These are phyloP conservation scores for Polymixis flavicincta DNA, from an alignment of 2,888 invertebrate species.

Conservation along the genomic window DNA sequence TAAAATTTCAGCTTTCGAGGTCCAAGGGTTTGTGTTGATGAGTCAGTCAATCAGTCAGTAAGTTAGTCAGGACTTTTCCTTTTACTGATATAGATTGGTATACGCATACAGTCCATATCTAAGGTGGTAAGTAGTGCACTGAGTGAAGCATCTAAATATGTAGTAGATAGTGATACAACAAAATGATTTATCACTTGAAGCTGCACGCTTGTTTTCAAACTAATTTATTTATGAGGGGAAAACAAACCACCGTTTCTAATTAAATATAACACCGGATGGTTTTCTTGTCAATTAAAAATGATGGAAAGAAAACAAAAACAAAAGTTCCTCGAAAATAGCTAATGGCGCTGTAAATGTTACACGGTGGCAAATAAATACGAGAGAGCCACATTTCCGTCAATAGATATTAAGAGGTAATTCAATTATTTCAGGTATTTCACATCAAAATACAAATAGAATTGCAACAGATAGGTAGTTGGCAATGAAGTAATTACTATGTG, in stretches of 20 bases:
- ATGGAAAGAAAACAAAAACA: constrained; percentile 24
- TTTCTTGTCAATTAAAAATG: constrained; percentile 37
- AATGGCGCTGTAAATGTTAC: neutral
- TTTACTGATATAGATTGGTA: too few relatives aligned
- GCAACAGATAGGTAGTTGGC: constrained; percentile 29
- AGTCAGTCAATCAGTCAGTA: too few relatives aligned
- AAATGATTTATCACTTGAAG: constrained; percentile 48
- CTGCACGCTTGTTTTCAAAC: constrained; percentile 32
- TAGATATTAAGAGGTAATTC: too few relatives aligned
- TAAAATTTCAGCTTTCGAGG: too few relatives aligned
- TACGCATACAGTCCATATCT: constrained; percentile 13
- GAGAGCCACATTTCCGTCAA: neutral
- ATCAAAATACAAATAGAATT: neutral
- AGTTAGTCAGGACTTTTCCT: too few relatives aligned
- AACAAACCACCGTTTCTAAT: constrained; percentile 7
- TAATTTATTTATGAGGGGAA: constrained; percentile 32
- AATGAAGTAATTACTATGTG: constrained; percentile 47
- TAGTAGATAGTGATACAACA: constrained; percentile 13
- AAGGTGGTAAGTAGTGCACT: constrained; percentile 27
- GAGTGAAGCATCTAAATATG: constrained; percentile 17
- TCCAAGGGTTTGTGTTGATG: too few relatives aligned
- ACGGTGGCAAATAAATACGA: neutral
- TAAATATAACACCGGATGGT: constrained; percentile 8
- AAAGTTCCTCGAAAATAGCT: neutral
- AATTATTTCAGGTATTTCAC: neutral